These are phyloP conservation scores for Halictus rubicundus DNA, from an alignment of 1,140 invertebrate species.

Conservation along the genomic window DNA sequence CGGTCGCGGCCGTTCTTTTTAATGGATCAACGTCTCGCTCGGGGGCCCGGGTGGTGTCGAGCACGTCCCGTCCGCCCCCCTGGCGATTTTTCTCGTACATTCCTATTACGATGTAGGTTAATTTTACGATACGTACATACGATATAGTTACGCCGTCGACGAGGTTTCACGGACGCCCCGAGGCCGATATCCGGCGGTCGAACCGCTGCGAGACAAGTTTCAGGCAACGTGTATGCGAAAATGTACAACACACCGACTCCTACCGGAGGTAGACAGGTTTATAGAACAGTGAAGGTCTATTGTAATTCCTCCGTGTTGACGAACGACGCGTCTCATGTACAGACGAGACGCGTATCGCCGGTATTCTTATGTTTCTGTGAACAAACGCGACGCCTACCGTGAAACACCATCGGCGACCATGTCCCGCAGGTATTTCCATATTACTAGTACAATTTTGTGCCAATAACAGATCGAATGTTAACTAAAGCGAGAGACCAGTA, in stretches of 20 bases:
- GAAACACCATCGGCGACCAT: slow-evolving; percentile 43
- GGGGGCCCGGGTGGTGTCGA: too few relatives aligned
- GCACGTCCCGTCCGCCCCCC: slow-evolving; percentile 29
- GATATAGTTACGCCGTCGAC: slow-evolving; percentile 47
- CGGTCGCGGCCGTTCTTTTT: slow-evolving; percentile 15
- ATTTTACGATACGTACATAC: slow-evolving; percentile 67
- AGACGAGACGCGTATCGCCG: too few relatives aligned
- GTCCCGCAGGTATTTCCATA: slow-evolving; percentile 67
- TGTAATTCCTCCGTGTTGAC: too few relatives aligned
- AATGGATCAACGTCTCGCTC: slow-evolving; percentile 18
- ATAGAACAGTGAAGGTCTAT: too few relatives aligned
- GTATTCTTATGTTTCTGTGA: background rate
- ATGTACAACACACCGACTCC: too few relatives aligned
- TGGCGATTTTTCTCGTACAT: slow-evolving; percentile 65
- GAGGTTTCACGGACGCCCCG: background rate
- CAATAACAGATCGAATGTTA: slow-evolving; percentile 76
- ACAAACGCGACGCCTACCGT: background rate
- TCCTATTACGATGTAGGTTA: slow-evolving; percentile 73
- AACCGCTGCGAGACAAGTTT: too few relatives aligned
- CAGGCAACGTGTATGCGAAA: too few relatives aligned
- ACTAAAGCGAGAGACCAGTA: slow-evolving; percentile 64
- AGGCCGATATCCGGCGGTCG: too few relatives aligned
- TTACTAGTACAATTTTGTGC: slow-evolving; percentile 79
- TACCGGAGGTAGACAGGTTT: too few relatives aligned
- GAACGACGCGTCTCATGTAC: too few relatives aligned